Evolutionary conservation across 2,113 vertebrate species (phyloP).

Genomic region (Amphilophus citrinellus): DNA sequence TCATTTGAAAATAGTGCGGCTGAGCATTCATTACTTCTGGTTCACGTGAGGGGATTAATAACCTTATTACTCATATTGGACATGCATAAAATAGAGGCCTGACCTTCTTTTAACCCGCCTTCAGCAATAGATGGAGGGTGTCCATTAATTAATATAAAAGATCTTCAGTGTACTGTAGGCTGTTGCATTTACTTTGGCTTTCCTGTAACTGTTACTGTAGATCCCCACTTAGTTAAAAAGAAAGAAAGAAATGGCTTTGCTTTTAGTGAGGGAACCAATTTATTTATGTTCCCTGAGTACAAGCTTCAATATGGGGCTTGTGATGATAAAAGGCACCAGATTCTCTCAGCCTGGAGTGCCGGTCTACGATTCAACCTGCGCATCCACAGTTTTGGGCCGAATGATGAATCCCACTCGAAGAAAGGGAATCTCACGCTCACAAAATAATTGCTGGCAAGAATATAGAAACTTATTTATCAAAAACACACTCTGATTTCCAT

Average conservation of each 20-base stretch:
- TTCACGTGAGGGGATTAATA: constrained; percentile 71
- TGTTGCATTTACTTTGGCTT: constrained; percentile 37
- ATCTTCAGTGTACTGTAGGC: constrained; percentile 17
- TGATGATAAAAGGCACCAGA: constrained; percentile 38
- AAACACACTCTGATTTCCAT: background rate
- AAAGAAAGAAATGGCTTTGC: background rate
- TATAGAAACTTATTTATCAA: background rate
- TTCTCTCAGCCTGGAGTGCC: constrained; percentile 35
- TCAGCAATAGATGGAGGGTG: constrained; percentile 48
- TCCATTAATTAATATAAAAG: constrained; percentile 71
- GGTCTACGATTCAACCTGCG: constrained; percentile 24
- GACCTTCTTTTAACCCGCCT: constrained; percentile 69
- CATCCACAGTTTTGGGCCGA: constrained; percentile 13
- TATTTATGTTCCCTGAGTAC: constrained; percentile 27
- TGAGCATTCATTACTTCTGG: constrained; percentile 57
- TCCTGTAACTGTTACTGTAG: constrained; percentile 53
- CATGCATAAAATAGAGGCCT: constrained; percentile 65
- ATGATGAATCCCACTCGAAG: constrained; percentile 11
- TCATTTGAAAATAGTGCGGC: constrained; percentile 34
- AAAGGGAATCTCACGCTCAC: constrained; percentile 2
- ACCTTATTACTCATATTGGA: constrained; percentile 70
- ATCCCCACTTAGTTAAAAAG: constrained; percentile 38
- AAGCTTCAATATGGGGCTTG: constrained; percentile 1
- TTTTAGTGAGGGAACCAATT: constrained; percentile 10
- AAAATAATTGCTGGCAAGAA: constrained; percentile 30